Evolutionary conservation across 2,888 invertebrate species (phyloP).

Genomic region (Epistrophe grossulariae): DNA sequence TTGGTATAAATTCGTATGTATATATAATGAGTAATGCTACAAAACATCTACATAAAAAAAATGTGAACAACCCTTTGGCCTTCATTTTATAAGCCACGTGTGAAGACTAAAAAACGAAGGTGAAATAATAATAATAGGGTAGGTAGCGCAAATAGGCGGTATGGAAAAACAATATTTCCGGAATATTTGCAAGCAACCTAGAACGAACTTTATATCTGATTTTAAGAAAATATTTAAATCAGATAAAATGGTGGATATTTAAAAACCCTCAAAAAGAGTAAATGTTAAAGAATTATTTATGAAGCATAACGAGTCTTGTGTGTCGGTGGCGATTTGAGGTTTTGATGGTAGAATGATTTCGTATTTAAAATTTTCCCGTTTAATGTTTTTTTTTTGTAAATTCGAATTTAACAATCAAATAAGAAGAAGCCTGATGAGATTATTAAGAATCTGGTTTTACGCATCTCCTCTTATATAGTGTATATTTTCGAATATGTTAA

Average conservation of each 20-base stretch:
- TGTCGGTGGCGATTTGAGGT: background rate
- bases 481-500: too few species aligned
- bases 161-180: conserved; percentile 2
- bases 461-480: too few species aligned
- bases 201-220: background rate
- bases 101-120: conserved; percentile 15
- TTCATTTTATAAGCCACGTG: conserved; percentile 20
- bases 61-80: conserved; percentile 32
- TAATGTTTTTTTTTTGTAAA: too few species aligned
- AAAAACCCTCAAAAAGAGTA: background rate
- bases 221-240: conserved; percentile 13
- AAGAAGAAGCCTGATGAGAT: too few species aligned
- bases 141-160: conserved; percentile 5
- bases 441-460: too few species aligned
- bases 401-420: too few species aligned
- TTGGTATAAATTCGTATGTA: background rate
- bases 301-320: background rate
- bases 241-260: background rate
- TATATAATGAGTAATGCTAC: conserved; percentile 5
- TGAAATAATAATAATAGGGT: conserved; percentile 19
- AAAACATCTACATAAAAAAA: background rate
- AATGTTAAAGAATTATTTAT: background rate
- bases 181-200: conserved; percentile 6
- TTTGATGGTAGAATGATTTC: background rate
- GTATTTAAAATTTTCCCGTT: too few species aligned